A percentile compares a stretch with the other conserved stretches of the same genome.
phyloP scores from a whole-genome alignment of 2,797 vertebrate species.

The Peromyscus aztecus region DNA sequence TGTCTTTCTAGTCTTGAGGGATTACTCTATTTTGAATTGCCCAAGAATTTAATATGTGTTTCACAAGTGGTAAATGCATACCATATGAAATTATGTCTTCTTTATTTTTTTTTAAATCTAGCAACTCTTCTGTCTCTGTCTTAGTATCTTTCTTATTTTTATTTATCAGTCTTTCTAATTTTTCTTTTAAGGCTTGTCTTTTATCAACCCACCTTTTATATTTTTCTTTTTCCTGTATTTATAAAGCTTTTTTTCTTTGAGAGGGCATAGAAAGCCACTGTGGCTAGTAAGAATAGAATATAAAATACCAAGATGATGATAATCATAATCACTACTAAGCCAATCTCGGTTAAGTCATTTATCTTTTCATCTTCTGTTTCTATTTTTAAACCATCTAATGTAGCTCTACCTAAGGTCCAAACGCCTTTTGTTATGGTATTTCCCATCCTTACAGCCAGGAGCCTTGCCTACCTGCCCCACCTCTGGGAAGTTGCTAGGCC shows the following conservation, averaged over 20 bases:
- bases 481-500: background rate
- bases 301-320: background rate
- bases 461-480: rapidly evolving
- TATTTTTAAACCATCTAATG: background rate
- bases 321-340: background rate
- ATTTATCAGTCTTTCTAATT: background rate
- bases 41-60: background rate
- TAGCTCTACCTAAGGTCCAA: background rate
- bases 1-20: background rate
- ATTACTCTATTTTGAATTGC: background rate
- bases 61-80: background rate
- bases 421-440: background rate
- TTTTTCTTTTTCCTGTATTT: background rate
- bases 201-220: background rate
- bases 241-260: background rate
- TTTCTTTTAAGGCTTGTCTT: background rate
- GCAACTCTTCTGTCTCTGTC: background rate
- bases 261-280: background rate
- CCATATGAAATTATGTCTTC: background rate
- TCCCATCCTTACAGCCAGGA: background rate
- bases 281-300: background rate
- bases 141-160: background rate
- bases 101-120: background rate
- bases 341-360: background rate
- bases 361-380: background rate